A percentile compares a stretch with the other conserved stretches of the same genome.
Evolutionary conservation across 2,888 invertebrate genomes (phyloP).

Genomic region (Dicycla oo): DNA sequence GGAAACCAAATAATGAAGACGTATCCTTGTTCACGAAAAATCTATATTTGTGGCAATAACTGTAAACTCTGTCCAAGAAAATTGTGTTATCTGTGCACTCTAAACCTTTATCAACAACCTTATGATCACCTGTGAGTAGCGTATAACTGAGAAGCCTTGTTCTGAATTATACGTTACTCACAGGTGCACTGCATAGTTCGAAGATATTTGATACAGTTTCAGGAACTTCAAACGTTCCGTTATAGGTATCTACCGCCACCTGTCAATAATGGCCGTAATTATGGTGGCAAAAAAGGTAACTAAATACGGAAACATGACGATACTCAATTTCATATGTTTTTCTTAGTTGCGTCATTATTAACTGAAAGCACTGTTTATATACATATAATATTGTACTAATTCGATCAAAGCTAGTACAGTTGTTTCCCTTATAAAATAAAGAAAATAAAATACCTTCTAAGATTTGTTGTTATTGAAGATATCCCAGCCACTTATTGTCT

Average conservation of each 20-base stretch:
- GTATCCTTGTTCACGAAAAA: not conserved
- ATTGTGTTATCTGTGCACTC: constrained; percentile 1
- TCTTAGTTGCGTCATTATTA: not conserved
- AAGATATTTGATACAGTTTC: not conserved
- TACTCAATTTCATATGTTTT: not conserved
- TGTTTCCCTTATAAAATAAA: not conserved
- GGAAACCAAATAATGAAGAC: not conserved
- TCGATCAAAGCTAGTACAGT: not conserved
- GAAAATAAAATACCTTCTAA: constrained; percentile 3
- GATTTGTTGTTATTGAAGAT: not conserved
- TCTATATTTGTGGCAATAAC: not conserved
- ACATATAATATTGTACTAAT: not conserved
- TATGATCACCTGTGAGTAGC: too few species aligned
- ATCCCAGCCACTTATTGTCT: not conserved
- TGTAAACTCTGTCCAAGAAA: not conserved
- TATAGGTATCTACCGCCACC: not conserved
- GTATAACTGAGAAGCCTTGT: too few species aligned
- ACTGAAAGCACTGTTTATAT: not conserved
- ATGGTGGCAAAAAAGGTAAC: not conserved
- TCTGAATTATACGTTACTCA: too few species aligned
- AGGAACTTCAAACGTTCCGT: not conserved
- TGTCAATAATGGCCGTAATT: not conserved
- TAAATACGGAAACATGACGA: not conserved
- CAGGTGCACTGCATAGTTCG: not conserved
- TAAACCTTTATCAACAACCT: too few species aligned